Percentiles rank a stretch among this genome's conserved stretches.
Evolutionary conservation across 1,140 invertebrate genomes (phyloP).

Genomic region (Magallana gigas): DNA sequence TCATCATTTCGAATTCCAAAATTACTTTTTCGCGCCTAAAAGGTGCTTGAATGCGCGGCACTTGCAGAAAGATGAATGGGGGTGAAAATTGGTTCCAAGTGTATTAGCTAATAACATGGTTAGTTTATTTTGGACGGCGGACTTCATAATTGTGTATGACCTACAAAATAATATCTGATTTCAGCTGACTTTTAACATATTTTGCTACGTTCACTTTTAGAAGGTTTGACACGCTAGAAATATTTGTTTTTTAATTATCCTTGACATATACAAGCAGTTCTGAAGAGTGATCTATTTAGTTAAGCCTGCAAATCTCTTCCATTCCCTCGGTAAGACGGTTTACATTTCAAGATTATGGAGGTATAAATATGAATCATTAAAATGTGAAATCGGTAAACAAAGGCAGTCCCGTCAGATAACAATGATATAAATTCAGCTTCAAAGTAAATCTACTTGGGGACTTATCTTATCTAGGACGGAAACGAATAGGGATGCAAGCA

Average conservation of each 20-base stretch:
- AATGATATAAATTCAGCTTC: constrained; percentile 30
- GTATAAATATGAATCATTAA: constrained; percentile 34
- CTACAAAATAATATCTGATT: constrained; percentile 29
- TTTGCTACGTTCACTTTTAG: constrained; percentile 24
- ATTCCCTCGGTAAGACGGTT: neutral
- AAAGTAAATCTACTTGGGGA: constrained; percentile 20
- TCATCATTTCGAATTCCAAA: constrained; percentile 34
- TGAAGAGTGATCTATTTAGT: constrained; percentile 36
- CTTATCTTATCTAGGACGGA: constrained; percentile 35
- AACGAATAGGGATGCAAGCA: neutral
- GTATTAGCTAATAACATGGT: constrained; percentile 31
- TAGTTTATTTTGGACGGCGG: constrained; percentile 22
- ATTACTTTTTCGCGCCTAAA: constrained; percentile 33
- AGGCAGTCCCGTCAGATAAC: constrained; percentile 9
- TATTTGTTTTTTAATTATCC: constrained; percentile 39
- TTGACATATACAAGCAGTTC: constrained; percentile 23
- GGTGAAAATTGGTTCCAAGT: constrained; percentile 20
- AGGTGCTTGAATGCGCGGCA: constrained; percentile 15
- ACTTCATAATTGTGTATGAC: constrained; percentile 10
- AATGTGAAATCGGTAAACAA: constrained; percentile 19
- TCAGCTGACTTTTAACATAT: constrained; percentile 18
- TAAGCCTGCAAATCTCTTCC: constrained; percentile 20
- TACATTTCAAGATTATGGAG: constrained; percentile 25
- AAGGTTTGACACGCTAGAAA: constrained; percentile 31
- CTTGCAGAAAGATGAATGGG: neutral